phyloP scores from a whole-genome alignment of 92 coral and sea anemone genomes.

The Epizoanthus illoricatus region DNA sequence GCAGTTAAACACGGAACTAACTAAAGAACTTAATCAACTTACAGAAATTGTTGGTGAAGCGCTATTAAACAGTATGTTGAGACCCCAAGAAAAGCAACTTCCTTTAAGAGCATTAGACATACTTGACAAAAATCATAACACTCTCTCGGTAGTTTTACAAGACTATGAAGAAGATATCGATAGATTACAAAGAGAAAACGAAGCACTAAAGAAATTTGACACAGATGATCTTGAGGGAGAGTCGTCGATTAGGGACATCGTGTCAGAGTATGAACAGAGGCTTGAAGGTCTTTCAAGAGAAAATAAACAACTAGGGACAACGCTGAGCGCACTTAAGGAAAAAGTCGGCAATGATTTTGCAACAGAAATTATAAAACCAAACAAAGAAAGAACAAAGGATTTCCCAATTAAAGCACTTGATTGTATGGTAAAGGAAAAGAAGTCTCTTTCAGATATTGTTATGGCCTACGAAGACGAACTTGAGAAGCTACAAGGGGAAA shows the following conservation, averaged over 20 bases:
- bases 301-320: not conserved
- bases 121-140: not conserved
- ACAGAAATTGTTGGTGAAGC: slow-evolving; percentile 57
- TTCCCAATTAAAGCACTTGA: not conserved
- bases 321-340: slow-evolving; percentile 28
- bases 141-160: not conserved
- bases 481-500: too few species aligned
- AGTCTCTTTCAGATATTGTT: not conserved
- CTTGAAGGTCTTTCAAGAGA: not conserved
- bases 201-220: not conserved
- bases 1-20: slow-evolving; percentile 43
- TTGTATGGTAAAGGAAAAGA: not conserved
- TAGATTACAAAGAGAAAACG: not conserved
- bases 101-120: not conserved
- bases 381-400: slow-evolving; percentile 31
- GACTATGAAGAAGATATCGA: slow-evolving; percentile 15
- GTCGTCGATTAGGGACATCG: not conserved
- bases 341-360: slow-evolving; percentile 50
- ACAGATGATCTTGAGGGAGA: not conserved
- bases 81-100: not conserved
- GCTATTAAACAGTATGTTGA: slow-evolving; percentile 31
- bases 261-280: not conserved
- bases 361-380: slow-evolving; percentile 32
- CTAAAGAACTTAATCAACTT: slow-evolving; percentile 47
- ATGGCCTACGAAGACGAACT: not conserved